phyloP scores from a whole-genome alignment of 2,113 vertebrate genomes.

The Proterorhinus semilunaris region DNA sequence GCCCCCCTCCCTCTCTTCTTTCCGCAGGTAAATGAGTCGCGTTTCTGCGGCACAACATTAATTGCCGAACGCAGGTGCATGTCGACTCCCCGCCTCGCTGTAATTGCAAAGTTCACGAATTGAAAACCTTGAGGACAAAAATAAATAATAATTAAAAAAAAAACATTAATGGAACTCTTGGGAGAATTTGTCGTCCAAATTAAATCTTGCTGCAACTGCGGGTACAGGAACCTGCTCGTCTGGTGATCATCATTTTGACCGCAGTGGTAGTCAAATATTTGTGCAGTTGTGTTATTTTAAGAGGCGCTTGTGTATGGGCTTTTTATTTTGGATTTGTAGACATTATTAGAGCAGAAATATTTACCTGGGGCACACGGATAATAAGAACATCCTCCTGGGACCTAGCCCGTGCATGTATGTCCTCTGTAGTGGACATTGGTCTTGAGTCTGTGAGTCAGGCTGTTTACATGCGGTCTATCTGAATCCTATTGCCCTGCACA shows the following conservation, averaged over 20 bases:
- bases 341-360: no score
- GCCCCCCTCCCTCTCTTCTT: constrained; percentile 26
- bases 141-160: constrained; percentile 32
- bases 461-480: no score
- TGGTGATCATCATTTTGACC: constrained; percentile 42
- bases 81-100: constrained; percentile 20
- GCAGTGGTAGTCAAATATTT: constrained; percentile 61
- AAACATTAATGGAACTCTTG: constrained; percentile 39
- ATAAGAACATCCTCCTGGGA: no score
- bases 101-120: constrained; percentile 64
- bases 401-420: no score
- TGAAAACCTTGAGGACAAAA: constrained; percentile 40
- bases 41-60: constrained; percentile 49
- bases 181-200: constrained; percentile 58
- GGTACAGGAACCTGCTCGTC: constrained; percentile 1
- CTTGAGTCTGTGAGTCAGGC: no score
- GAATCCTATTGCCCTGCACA: no score
- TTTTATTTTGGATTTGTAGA: no score
- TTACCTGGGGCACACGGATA: no score
- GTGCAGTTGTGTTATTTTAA: constrained; percentile 47
- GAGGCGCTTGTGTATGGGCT: neutral
- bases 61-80: constrained; percentile 53
- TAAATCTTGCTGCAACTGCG: constrained; percentile 40
- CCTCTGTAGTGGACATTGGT: no score
- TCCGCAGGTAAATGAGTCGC: constrained; percentile 47